phyloP scores from a whole-genome alignment of 2,797 vertebrate species.

The Forpus xanthops region DNA sequence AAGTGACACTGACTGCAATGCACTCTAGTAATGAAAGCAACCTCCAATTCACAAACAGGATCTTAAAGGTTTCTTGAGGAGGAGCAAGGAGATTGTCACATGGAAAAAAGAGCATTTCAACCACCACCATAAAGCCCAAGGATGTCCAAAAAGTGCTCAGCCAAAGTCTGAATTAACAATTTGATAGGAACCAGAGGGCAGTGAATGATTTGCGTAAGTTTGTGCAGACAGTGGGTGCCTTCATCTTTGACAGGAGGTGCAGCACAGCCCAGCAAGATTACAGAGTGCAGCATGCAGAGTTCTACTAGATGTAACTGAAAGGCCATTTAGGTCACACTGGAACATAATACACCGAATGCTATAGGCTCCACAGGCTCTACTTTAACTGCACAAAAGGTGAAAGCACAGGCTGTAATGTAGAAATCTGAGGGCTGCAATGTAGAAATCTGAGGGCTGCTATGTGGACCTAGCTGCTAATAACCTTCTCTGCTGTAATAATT shows the following conservation, averaged over 20 bases:
- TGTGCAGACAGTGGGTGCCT: not conserved
- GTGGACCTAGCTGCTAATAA: not conserved
- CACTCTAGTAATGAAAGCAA: not conserved
- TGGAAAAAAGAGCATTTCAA: not conserved
- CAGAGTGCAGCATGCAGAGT: not conserved
- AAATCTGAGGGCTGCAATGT: not conserved
- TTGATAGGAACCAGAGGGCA: slow-evolving; percentile 10
- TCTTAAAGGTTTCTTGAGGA: not conserved
- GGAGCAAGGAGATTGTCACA: not conserved
- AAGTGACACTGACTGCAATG: not conserved
- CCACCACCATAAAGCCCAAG: not conserved
- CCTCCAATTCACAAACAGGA: not conserved
- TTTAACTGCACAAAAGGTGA: not conserved
- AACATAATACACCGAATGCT: not conserved
- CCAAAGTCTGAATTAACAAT: not conserved
- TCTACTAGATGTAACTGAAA: not conserved
- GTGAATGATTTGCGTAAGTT: not conserved
- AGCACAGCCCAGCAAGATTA: not conserved
- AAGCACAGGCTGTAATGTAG: not conserved
- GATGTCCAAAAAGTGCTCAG: not conserved
- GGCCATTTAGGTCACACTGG: not conserved
- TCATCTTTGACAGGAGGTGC: not conserved
- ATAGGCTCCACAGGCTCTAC: not conserved
- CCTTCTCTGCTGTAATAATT: not conserved
- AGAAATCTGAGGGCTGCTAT: not conserved